Evolutionary conservation across 53 echinoderm and acorn worm genomes (phyloP).

Genomic region (Glandiceps talaboti): DNA sequence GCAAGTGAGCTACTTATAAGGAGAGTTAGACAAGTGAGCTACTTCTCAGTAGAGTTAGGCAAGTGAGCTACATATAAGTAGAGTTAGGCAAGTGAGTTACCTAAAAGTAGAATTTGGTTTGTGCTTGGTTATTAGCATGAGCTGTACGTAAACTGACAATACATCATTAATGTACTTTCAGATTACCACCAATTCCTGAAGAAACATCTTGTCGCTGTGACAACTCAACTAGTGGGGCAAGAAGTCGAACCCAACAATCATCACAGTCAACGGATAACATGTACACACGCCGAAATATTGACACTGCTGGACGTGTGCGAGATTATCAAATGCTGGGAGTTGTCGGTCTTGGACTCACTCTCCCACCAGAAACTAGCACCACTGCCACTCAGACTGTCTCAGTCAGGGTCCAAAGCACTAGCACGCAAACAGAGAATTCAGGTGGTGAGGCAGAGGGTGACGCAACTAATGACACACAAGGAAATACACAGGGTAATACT

Average conservation of each 20-base stretch:
- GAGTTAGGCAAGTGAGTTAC: constrained; percentile 67
- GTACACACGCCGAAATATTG: background rate
- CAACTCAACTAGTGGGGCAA: too few relatives aligned
- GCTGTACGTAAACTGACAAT: too few relatives aligned
- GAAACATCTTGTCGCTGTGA: background rate
- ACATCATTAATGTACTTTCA: too few relatives aligned
- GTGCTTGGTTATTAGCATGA: too few relatives aligned
- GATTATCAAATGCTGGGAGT: background rate
- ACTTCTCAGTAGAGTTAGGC: too few relatives aligned
- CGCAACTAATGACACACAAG: background rate
- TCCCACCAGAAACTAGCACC: constrained; percentile 19
- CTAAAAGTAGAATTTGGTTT: constrained; percentile 71
- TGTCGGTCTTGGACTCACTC: constrained; percentile 17
- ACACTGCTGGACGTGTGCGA: background rate
- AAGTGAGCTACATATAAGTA: too few relatives aligned
- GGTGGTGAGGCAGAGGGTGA: background rate
- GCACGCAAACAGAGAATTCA: background rate
- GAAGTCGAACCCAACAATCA: background rate
- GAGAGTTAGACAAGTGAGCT: too few relatives aligned
- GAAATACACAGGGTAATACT: background rate
- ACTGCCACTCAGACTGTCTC: constrained; percentile 37
- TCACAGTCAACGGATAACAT: background rate
- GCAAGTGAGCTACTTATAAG: too few relatives aligned
- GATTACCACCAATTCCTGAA: background rate
- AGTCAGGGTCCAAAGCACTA: background rate